phyloP scores from a whole-genome alignment of 2,888 invertebrate genomes.

The Epinotia nisella region DNA sequence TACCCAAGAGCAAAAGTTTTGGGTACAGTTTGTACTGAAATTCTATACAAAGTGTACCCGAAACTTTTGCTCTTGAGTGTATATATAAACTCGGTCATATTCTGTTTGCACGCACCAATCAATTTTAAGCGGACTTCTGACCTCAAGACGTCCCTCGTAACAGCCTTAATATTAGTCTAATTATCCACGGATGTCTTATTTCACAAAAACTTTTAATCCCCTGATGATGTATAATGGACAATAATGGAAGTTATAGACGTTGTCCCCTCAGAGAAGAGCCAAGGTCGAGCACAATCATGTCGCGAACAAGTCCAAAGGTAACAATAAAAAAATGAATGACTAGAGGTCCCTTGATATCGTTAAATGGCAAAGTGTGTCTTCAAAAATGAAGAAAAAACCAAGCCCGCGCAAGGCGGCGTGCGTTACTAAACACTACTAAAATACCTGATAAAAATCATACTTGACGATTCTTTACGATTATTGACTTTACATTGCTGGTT shows the following conservation, averaged over 20 bases:
- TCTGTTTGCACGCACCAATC: no score
- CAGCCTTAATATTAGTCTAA: slow-evolving; percentile 19
- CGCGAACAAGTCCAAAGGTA: slow-evolving; percentile 46
- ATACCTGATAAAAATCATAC: slow-evolving; percentile 34
- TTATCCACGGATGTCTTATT: slow-evolving; percentile 34
- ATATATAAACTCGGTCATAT: no score
- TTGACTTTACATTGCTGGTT: slow-evolving; percentile 9
- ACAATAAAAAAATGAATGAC: slow-evolving; percentile 61
- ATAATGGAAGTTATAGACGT: slow-evolving; percentile 15
- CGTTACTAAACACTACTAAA: slow-evolving; percentile 52
- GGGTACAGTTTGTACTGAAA: no score
- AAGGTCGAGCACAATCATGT: slow-evolving; percentile 34
- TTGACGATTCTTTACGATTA: background rate
- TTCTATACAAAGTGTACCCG: no score
- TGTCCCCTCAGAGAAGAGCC: slow-evolving; percentile 42
- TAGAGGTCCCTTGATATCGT: slow-evolving; percentile 65
- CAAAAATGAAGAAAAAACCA: slow-evolving; percentile 65
- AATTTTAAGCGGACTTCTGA: slow-evolving; percentile 20
- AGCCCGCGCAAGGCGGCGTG: slow-evolving; percentile 61
- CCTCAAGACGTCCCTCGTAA: slow-evolving; percentile 28
- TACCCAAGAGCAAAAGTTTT: no score
- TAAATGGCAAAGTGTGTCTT: slow-evolving; percentile 71
- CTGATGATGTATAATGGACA: slow-evolving; percentile 24
- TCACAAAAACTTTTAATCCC: slow-evolving; percentile 31
- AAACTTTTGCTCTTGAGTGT: no score